Evolutionary conservation across 1,140 invertebrate species (phyloP).

Genomic region (Latrodectus geometricus): DNA sequence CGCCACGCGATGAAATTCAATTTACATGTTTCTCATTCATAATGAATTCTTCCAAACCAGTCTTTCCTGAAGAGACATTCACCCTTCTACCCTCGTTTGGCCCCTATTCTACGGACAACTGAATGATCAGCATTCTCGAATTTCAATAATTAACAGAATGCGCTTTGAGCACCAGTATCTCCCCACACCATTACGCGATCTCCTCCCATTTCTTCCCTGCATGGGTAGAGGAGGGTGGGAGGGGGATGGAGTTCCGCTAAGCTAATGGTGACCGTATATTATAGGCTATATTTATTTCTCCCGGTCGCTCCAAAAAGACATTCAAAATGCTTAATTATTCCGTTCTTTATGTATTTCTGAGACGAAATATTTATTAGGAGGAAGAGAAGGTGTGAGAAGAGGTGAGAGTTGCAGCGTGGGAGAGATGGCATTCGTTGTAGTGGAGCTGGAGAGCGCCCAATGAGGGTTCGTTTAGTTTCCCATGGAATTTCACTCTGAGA

Average conservation of each 20-base stretch:
- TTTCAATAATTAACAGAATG: conserved; percentile 51
- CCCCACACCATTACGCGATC: neutral
- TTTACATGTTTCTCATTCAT: conserved; percentile 49
- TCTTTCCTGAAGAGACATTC: neutral
- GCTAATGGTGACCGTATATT: conserved; percentile 28
- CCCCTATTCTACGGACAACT: neutral
- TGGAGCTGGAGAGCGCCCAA: neutral
- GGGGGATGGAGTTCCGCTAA: neutral
- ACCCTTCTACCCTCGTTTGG: conserved; percentile 10
- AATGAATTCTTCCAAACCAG: conserved; percentile 30
- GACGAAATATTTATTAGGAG: conserved; percentile 15
- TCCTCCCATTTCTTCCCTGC: neutral
- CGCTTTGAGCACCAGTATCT: neutral
- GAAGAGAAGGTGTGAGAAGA: neutral
- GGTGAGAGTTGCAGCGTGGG: neutral
- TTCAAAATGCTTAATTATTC: conserved; percentile 28
- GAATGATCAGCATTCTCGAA: conserved; percentile 37
- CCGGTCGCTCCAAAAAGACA: neutral
- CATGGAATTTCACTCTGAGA: neutral
- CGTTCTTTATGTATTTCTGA: conserved; percentile 27
- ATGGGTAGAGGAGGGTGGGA: no score
- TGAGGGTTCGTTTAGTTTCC: neutral
- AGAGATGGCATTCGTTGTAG: neutral
- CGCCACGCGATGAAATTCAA: conserved; percentile 6
- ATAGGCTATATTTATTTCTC: conserved; percentile 21